These are phyloP conservation scores for Hyperopisus bebe DNA, from an alignment of 2,113 vertebrate species.

Conservation along the genomic window DNA sequence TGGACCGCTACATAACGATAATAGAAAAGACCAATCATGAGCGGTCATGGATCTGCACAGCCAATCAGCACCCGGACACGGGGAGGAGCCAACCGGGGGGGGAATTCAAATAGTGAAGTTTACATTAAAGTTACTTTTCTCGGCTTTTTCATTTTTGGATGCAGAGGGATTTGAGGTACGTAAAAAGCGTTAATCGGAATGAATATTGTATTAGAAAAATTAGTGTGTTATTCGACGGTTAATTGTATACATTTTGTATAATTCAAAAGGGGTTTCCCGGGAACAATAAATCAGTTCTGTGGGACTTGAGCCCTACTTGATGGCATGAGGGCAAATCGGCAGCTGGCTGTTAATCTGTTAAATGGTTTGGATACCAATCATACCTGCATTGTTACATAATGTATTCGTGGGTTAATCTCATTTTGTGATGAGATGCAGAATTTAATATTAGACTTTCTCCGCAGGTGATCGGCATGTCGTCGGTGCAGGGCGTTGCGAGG, in stretches of 20 bases:
- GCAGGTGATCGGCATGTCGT: constrained; percentile 28
- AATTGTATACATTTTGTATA: no score
- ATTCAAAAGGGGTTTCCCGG: neutral
- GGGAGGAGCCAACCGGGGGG: neutral
- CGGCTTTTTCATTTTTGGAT: neutral
- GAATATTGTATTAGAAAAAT: neutral
- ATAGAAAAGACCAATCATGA: neutral
- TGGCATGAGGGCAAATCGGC: neutral
- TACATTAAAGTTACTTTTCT: neutral
- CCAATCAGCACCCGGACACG: neutral
- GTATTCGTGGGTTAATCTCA: neutral
- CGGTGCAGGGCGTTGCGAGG: constrained; percentile 24
- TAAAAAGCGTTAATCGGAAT: neutral
- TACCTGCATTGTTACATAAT: neutral
- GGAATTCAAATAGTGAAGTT: neutral
- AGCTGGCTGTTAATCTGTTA: neutral
- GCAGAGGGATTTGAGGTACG: neutral
- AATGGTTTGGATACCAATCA: neutral
- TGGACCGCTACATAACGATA: neutral
- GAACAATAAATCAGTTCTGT: neutral
- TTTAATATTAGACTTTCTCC: neutral
- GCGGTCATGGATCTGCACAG: neutral
- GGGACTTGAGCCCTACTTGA: neutral
- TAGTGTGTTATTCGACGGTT: neutral
- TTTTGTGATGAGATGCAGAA: neutral